These are phyloP conservation scores for Candoia aspera DNA, from an alignment of 2,113 vertebrate species.

Conservation along the genomic window DNA sequence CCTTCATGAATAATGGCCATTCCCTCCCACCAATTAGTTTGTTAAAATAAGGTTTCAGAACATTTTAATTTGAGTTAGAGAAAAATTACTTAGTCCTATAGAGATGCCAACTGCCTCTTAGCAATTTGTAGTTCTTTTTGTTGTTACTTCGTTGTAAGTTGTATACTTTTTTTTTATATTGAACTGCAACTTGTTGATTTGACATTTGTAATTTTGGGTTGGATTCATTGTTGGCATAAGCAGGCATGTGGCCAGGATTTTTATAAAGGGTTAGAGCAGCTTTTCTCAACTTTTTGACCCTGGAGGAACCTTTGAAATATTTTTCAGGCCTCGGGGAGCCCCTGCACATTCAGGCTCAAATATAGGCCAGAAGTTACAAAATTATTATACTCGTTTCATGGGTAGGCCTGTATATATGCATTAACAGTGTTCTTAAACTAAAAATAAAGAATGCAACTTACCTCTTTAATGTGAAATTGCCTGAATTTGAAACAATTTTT, in stretches of 20 bases:
- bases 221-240: background rate
- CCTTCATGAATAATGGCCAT: background rate
- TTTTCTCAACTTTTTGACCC: no score
- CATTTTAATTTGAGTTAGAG: background rate
- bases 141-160: background rate
- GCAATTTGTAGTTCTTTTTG: background rate
- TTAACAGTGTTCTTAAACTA: no score
- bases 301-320: no score
- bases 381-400: no score
- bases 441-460: no score
- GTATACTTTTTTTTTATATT: background rate
- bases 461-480: no score
- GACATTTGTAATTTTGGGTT: background rate
- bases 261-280: background rate
- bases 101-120: background rate
- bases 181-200: background rate
- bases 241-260: background rate
- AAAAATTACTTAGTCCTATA: background rate
- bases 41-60: background rate
- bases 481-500: no score
- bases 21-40: background rate
- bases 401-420: no score
- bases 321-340: no score
- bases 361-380: no score
- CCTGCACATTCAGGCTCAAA: no score